phyloP scores from a whole-genome alignment of 2,113 vertebrate species.

The Microcebus lehilahytsara region DNA sequence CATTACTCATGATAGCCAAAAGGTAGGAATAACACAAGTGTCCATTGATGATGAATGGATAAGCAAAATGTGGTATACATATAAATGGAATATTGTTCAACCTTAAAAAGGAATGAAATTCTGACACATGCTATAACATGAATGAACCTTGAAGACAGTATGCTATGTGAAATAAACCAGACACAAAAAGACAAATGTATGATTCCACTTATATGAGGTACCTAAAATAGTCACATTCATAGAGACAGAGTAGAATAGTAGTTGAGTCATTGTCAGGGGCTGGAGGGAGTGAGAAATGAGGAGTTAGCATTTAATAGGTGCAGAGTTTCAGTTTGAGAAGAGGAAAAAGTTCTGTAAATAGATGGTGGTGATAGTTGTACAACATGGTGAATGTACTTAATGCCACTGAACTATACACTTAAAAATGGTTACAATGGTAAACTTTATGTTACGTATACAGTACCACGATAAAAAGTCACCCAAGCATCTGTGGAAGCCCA shows the following conservation, averaged over 20 bases:
- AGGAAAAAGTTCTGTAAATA: not conserved
- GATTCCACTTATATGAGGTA: not conserved
- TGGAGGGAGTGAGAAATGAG: not conserved
- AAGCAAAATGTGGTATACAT: too few relatives aligned
- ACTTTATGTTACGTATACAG: not conserved
- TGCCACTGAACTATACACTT: not conserved
- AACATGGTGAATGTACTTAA: not conserved
- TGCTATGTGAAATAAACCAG: not conserved
- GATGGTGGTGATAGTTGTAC: not conserved
- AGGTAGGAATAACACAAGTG: not conserved
- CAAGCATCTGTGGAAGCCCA: not conserved
- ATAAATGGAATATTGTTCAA: too few relatives aligned
- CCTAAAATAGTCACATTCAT: not conserved
- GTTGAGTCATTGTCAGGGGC: too few relatives aligned
- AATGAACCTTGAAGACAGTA: not conserved
- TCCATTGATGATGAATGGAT: not conserved
- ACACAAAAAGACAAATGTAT: not conserved
- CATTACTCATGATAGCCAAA: not conserved
- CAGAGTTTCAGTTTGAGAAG: not conserved
- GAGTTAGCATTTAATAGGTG: not conserved
- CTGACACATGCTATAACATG: not conserved
- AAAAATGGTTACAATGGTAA: not conserved
- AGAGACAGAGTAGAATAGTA: not conserved
- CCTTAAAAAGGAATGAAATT: not conserved
- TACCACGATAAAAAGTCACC: not conserved